A percentile compares a stretch with the other conserved stretches of the same genome.
Evolutionary conservation across 2,888 invertebrate species (phyloP).

Genomic region (Saturnia pavonia): DNA sequence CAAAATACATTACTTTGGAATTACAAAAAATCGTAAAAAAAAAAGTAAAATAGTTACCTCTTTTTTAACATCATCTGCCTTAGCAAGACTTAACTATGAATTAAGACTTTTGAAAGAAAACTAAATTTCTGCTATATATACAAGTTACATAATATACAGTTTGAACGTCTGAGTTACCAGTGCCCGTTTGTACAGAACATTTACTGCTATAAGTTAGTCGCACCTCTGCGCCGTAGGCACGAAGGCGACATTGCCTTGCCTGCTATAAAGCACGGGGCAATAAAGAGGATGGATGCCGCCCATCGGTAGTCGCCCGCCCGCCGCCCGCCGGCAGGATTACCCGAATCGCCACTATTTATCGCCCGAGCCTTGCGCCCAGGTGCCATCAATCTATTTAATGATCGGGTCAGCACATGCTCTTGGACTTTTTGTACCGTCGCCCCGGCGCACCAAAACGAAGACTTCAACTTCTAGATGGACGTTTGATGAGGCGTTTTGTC

Average conservation of each 20-base stretch:
- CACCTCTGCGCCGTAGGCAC: slow-evolving; percentile 63
- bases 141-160: slow-evolving; percentile 7
- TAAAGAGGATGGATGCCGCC: slow-evolving; percentile 82
- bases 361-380: slow-evolving; percentile 80
- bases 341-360: slow-evolving; percentile 82
- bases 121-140: neutral
- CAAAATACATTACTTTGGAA: too few species aligned
- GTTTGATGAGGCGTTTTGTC: slow-evolving; percentile 81
- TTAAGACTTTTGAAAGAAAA: neutral
- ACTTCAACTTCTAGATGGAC: slow-evolving; percentile 68
- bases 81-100: neutral
- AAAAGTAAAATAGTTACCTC: too few species aligned
- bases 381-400: slow-evolving; percentile 82
- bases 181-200: neutral
- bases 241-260: slow-evolving; percentile 67
- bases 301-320: slow-evolving; percentile 63
- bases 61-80: neutral
- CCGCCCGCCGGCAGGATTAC: slow-evolving; percentile 77
- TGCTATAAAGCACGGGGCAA: slow-evolving; percentile 80
- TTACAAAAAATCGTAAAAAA: too few species aligned
- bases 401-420: slow-evolving; percentile 81
- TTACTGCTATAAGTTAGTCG: slow-evolving; percentile 66
- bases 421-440: slow-evolving; percentile 68
- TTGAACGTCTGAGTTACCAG: neutral
- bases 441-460: slow-evolving; percentile 64